Evolutionary conservation across 2,113 vertebrate species (phyloP), one percentile per base, ranked within the genome.

Genomic region (Symphodus melops): DNA sequence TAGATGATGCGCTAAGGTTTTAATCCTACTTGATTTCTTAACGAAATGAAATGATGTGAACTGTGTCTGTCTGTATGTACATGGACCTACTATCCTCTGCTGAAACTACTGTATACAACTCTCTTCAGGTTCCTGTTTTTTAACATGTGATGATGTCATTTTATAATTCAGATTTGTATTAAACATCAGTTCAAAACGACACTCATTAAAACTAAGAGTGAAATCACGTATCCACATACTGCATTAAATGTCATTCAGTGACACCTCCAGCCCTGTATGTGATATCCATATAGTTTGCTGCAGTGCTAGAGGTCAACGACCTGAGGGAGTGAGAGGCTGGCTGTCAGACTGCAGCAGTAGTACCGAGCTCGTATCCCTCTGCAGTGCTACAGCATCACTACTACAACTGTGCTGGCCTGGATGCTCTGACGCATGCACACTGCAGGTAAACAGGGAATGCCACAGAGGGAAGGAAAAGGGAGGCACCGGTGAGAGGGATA

Each of bases 371-470:
- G 68, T 62, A 63, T 87, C 60, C 73, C 81, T 84, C 91, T 83
- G 87, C 89, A 90, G 83, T 84, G 82, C 85, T 86, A 77, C 86
- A 82, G 86, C 78, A 81, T 51, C 49, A 48, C 75, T 71, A 23
- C 58, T 64, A 77, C 67, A 69, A 79, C 72, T 25, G 46, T 36
- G 28, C 85, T 60, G 42, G 74, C 68, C 62, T 48, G 8, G 75
- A 53, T 64, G 21, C 74, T 78, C 42, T 85, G 88, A 86, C 58
- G 86, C 86, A 88, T 72, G 86, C 75, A 69, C 68, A 86, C 67
- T 88, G 86, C 91, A 92, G 88, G 78, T 89, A 84, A 88, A 86
- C 83, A 88, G 80, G 72, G 69, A 79, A 77, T 67, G 59, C 84
- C 80, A 66, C 56, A 73, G 41, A 51, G 33, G 59, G 54, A 13